Conservation (phyloP, 2,113 vertebrate species). For the Periophthalmus modestus region DNA sequence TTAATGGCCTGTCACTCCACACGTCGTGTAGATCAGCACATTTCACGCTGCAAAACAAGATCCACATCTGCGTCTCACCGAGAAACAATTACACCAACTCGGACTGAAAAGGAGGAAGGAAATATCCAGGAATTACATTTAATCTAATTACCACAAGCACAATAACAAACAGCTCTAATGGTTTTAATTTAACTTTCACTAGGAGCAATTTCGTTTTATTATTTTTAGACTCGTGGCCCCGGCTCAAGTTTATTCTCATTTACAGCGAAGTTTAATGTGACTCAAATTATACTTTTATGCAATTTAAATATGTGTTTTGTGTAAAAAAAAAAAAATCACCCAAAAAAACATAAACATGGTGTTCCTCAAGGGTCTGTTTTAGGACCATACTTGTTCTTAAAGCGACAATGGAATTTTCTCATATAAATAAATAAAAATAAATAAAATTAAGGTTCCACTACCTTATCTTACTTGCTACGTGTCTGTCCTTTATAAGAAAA, state of each 20-base stretch:
- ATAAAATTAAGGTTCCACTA: no score
- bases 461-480: no score
- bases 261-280: background rate
- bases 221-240: no score
- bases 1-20: background rate
- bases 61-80: background rate
- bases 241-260: no score
- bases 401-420: background rate
- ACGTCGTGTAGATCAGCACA: background rate
- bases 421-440: background rate
- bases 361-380: background rate
- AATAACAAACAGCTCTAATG: background rate
- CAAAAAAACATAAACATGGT: no score
- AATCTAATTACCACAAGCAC: background rate
- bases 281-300: background rate
- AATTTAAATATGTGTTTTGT: background rate
- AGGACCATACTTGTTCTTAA: background rate
- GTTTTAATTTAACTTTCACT: background rate
- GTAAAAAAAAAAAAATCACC: background rate
- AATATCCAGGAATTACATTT: background rate
- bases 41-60: slow-evolving; percentile 1
- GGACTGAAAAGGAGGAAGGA: no score
- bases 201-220: no score
- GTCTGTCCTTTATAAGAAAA: no score
- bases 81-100: background rate